These are phyloP conservation scores for Macquaria ambigua DNA, from an alignment of 2,113 vertebrate species.

Conservation along the genomic window DNA sequence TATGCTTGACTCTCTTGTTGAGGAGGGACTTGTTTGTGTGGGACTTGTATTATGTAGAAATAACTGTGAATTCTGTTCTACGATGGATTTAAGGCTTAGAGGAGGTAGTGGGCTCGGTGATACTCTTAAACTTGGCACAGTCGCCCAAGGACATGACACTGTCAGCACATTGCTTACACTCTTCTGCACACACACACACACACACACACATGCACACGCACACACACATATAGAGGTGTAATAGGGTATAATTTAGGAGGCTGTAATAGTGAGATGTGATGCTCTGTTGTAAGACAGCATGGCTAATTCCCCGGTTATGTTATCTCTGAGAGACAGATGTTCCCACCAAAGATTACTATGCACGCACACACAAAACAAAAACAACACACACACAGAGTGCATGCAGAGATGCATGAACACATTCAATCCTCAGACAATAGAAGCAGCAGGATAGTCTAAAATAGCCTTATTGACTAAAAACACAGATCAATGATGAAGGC, in stretches of 20 bases:
- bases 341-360: conserved; percentile 74
- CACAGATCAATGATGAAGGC: conserved; percentile 63
- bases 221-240: conserved; percentile 59
- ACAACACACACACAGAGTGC: conserved; percentile 11
- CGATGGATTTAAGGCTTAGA: conserved; percentile 70
- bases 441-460: conserved; percentile 52
- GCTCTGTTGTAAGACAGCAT: conserved; percentile 75
- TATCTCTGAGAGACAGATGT: conserved; percentile 83
- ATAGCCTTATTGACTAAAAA: conserved; percentile 65
- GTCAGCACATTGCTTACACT: conserved; percentile 67
- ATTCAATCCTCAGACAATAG: conserved; percentile 60
- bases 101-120: conserved; percentile 60
- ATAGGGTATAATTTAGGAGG: conserved; percentile 74
- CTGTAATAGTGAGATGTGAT: conserved; percentile 76
- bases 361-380: conserved; percentile 33
- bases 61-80: conserved; percentile 47
- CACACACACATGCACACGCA: conserved; percentile 1
- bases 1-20: neutral
- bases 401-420: conserved; percentile 49
- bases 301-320: conserved; percentile 78
- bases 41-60: conserved; percentile 47
- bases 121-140: conserved; percentile 69
- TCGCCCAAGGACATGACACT: conserved; percentile 72
- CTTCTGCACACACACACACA: conserved; percentile 22
- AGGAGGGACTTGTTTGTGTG: conserved; percentile 47